Evolutionary conservation across 2,888 invertebrate genomes (phyloP), one percentile per base, ranked within the genome.

Genomic region (Camptogramma bilineatum): DNA sequence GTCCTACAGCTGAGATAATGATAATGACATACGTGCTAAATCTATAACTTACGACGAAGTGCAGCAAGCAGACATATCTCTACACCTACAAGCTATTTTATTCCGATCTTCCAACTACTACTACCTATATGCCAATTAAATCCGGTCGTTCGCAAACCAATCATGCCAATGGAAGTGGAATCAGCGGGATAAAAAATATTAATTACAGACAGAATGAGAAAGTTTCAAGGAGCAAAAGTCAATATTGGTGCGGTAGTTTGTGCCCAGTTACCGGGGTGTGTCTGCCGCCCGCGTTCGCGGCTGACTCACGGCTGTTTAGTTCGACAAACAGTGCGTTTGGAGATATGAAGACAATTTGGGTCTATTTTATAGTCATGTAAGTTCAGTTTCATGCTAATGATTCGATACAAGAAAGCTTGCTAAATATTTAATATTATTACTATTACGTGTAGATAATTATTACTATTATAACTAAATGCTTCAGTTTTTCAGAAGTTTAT

Each of bases 211-310:
- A 72, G 79, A 83, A 82, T 78, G 82, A 80, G 82, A 76, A 85
- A 86, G 85, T 85, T 87, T 84, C 73, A 83, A 86, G 82, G 79
- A 84, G 83, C 75, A 82, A 87, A 86, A 86, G 87, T 87, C 87
- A 87, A 87, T 87, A 87, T 86, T 86, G 82, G 86, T 82, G 82
- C 78, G 83, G 86, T 86, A 85, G 87, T 86, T 85, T 83, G 86
- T 84, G 85, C 79, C 79, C 83, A 82, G 86, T 86, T 86, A 85
- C 79, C 81, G 80, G 80, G 84, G 84, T 82, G 82, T 85, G 83
- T 85, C 86, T 80, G 74, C 72, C 66, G 69, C 66, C 73, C 72
- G 68, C 79, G 74, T 67, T 71, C 57, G 66, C 56, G 19, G 17
- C 48, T 57, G 64, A 83, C 78, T 78, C 72, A 83, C 78, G 48